These are phyloP conservation scores for Drosophila niveifrons DNA, from an alignment of 2,888 invertebrate species.

Conservation along the genomic window DNA sequence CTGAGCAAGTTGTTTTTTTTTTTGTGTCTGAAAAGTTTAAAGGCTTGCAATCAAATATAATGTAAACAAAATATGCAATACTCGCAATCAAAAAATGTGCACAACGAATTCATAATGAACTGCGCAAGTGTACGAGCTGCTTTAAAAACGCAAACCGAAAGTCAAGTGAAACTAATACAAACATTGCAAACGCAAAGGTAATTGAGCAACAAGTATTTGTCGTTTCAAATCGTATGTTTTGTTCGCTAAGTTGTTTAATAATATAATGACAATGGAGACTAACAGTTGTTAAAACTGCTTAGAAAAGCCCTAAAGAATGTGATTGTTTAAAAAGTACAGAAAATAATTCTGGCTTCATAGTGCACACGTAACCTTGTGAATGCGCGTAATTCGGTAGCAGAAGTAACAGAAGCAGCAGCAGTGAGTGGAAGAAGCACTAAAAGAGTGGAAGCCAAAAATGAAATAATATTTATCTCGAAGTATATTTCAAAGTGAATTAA, in stretches of 20 bases:
- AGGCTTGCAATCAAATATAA: conserved; percentile 49
- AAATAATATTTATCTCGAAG: too few relatives aligned
- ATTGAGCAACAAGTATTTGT: conserved; percentile 65
- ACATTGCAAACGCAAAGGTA: conserved; percentile 82
- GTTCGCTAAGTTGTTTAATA: conserved; percentile 33
- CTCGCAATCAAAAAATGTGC: conserved; percentile 25
- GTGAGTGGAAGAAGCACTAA: too few relatives aligned
- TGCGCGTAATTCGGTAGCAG: conserved; percentile 85
- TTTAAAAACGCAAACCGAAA: conserved; percentile 44
- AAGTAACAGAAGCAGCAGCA: conserved; percentile 60
- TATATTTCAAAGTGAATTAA: conserved; percentile 13
- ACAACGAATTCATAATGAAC: conserved; percentile 51
- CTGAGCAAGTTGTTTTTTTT: conserved; percentile 74
- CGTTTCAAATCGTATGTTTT: conserved; percentile 36
- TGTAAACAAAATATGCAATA: conserved; percentile 53
- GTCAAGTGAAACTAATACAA: conserved; percentile 77
- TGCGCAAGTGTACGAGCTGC: conserved; percentile 28
- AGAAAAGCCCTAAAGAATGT: background rate
- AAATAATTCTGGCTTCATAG: conserved; percentile 32
- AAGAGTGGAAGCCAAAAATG: too few relatives aligned
- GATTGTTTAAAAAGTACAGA: conserved; percentile 6
- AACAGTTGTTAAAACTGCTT: conserved; percentile 8
- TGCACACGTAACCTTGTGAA: conserved; percentile 85
- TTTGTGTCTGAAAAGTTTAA: conserved; percentile 54
- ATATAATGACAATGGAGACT: conserved; percentile 22